These are phyloP conservation scores for Rutpela maculata DNA, from an alignment of 2,888 invertebrate genomes.

Conservation along the genomic window DNA sequence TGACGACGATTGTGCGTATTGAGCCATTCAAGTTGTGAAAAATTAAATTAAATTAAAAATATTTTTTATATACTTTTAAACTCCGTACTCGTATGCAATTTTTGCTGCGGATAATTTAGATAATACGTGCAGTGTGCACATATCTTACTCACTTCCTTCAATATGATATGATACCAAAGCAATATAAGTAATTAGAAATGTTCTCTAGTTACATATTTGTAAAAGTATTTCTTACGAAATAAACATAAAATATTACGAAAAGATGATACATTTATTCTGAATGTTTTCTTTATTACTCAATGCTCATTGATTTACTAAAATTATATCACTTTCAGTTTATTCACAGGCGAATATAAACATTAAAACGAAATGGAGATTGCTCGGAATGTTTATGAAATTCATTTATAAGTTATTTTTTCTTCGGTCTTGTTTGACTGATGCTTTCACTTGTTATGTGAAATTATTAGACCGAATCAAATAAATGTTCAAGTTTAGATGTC, in stretches of 20 bases:
- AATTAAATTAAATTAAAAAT: no score
- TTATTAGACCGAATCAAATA: constrained; percentile 48
- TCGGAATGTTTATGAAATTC: constrained; percentile 11
- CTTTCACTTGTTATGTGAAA: constrained; percentile 48
- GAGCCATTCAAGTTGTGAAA: no score
- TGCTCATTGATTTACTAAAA: constrained; percentile 12
- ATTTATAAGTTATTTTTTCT: constrained; percentile 24
- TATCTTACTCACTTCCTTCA: no score
- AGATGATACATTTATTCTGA: not conserved
- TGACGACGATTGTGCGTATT: no score
- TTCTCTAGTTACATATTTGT: not conserved
- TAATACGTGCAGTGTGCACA: no score
- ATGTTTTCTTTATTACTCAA: constrained; percentile 6
- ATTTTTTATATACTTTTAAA: no score
- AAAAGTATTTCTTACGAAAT: not conserved
- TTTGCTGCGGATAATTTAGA: no score
- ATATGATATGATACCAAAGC: no score
- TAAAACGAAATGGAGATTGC: not conserved
- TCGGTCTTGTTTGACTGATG: constrained; percentile 37
- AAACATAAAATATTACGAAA: constrained; percentile 6
- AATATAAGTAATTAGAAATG: not conserved
- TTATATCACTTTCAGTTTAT: constrained; percentile 10
- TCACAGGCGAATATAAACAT: not conserved
- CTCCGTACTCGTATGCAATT: no score
- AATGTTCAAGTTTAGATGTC: constrained; percentile 34